Percentiles rank a stretch among this genome's conserved stretches.
Evolutionary conservation across 2,888 invertebrate species (phyloP).

Genomic region (Galeruca laticollis): DNA sequence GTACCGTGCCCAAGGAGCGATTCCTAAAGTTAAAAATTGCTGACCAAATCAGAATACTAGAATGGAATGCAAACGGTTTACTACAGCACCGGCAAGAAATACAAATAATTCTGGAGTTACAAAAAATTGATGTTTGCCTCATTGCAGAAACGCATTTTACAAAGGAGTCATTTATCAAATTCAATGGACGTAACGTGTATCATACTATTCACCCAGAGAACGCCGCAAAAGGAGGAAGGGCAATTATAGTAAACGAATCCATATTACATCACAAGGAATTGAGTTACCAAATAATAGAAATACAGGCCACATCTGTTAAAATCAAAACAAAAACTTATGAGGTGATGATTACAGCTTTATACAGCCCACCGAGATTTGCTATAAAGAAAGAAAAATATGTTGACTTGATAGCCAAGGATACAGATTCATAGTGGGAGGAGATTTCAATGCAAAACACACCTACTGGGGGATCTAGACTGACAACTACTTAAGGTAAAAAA

Average conservation of each 20-base stretch:
- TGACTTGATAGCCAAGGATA: too few species aligned
- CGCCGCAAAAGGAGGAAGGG: background rate
- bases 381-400: too few species aligned
- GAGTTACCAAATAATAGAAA: background rate
- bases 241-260: background rate
- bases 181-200: background rate
- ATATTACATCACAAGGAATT: background rate
- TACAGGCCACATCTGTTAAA: background rate
- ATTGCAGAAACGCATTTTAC: too few species aligned
- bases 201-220: background rate
- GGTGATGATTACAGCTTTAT: background rate
- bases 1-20: constrained; percentile 20
- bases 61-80: constrained; percentile 12
- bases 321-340: background rate
- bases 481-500: too few species aligned
- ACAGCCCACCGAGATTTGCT: too few species aligned
- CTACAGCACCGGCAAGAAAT: constrained; percentile 2
- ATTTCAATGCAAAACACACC: too few species aligned
- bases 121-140: too few species aligned
- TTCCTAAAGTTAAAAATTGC: background rate
- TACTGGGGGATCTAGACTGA: too few species aligned
- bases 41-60: constrained; percentile 13
- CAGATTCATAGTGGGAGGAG: too few species aligned
- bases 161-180: background rate
- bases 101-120: background rate